These are phyloP conservation scores for Sylvilagus bachmani DNA, from an alignment of 2,113 vertebrate species.

Conservation along the genomic window DNA sequence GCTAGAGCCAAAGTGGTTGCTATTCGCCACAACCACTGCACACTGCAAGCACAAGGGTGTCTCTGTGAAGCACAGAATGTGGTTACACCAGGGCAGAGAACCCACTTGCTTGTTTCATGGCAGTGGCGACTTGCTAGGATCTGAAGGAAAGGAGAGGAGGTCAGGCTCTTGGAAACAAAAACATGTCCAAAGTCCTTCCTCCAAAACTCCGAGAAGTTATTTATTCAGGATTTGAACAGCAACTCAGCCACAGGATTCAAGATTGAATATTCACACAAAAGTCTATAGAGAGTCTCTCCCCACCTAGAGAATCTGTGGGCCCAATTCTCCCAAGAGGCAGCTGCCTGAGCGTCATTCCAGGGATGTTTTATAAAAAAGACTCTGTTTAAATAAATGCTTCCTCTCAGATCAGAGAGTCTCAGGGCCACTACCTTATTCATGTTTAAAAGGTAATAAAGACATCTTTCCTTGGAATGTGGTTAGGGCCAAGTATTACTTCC, in stretches of 20 bases:
- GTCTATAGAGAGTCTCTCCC: neutral
- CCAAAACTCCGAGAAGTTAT: neutral
- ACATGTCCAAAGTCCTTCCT: neutral
- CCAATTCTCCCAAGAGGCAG: neutral
- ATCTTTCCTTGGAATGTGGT: neutral
- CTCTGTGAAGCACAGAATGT: neutral
- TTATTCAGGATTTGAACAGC: neutral
- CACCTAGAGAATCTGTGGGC: neutral
- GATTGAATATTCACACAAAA: neutral
- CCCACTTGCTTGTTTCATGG: neutral
- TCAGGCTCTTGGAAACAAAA: neutral
- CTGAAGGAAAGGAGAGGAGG: neutral
- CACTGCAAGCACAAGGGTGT: neutral
- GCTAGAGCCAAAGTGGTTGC: neutral
- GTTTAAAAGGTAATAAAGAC: slow-evolving; percentile 29
- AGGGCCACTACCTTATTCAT: neutral
- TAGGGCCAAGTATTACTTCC: neutral
- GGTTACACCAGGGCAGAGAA: neutral
- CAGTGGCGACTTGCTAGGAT: slow-evolving; percentile 6
- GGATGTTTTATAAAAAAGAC: neutral
- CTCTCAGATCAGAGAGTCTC: slow-evolving; percentile 36
- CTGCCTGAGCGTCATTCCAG: neutral
- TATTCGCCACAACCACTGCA: neutral
- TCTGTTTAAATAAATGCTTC: slow-evolving; percentile 39
- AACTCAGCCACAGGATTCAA: neutral